Evolutionary conservation across 2,888 invertebrate species (phyloP).

Genomic region (Zaprionus obscuricornis): DNA sequence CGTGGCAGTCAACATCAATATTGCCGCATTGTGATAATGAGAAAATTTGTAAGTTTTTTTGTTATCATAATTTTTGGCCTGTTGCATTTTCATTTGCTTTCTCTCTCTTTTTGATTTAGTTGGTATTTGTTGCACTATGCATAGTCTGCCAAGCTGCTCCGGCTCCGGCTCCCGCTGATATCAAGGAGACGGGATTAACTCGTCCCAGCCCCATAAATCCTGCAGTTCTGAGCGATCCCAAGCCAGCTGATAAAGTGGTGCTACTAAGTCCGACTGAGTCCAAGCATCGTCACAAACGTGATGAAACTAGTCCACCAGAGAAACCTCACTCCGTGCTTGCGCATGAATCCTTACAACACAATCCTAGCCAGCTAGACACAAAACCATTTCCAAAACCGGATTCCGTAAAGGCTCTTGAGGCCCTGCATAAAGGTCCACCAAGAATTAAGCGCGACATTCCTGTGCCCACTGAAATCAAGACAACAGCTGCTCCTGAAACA

Average conservation of each 20-base stretch:
- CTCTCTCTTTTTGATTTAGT: conserved; percentile 38
- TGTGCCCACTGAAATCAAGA: conserved; percentile 73
- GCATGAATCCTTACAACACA: conserved; percentile 14
- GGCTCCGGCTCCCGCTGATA: conserved; percentile 30
- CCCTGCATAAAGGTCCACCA: no score
- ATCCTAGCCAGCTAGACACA: conserved; percentile 5
- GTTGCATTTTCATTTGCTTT: no score
- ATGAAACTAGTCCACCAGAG: conserved; percentile 18
- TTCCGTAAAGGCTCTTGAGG: background rate
- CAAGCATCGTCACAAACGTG: conserved; percentile 54
- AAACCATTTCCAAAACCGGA: conserved; percentile 8
- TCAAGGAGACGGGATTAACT: conserved; percentile 23
- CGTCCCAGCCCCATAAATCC: conserved; percentile 79
- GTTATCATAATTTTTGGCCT: no score
- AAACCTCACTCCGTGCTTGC: conserved; percentile 4
- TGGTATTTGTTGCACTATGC: conserved; percentile 66
- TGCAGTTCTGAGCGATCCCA: conserved; percentile 70
- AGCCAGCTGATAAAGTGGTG: conserved; percentile 49
- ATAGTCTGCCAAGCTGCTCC: conserved; percentile 69
- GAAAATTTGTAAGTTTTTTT: conserved; percentile 45
- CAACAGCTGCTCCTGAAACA: conserved; percentile 39
- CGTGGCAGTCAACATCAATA: conserved; percentile 27
- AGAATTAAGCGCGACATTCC: conserved; percentile 81
- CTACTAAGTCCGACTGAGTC: conserved; percentile 5
- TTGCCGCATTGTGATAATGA: conserved; percentile 23